Conservation (phyloP, 1,140 invertebrate genomes). For the Pteromalus puparum region DNA sequence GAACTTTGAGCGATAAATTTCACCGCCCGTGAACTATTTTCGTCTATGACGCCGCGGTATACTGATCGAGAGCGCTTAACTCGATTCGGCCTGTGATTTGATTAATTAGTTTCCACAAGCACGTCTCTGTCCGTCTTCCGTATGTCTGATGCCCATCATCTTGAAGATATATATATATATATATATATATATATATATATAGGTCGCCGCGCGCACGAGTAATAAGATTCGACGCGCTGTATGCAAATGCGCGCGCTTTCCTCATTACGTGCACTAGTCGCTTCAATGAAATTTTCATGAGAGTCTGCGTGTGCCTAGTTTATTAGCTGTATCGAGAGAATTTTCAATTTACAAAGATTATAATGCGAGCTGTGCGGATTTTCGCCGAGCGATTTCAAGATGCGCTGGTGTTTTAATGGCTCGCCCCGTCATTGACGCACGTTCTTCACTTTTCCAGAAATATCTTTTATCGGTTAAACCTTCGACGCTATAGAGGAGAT, state of each 20-base stretch:
- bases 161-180: background rate
- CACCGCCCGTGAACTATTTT: conserved; percentile 57
- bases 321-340: background rate
- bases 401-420: background rate
- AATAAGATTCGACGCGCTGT: background rate
- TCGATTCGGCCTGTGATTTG: conserved; percentile 54
- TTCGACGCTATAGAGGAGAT: background rate
- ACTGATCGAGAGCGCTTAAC: conserved; percentile 42
- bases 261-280: background rate
- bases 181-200: conserved; percentile 53
- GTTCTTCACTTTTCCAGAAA: background rate
- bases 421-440: background rate
- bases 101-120: conserved; percentile 56
- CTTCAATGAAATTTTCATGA: conserved; percentile 38
- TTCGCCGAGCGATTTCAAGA: background rate
- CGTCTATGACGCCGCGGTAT: conserved; percentile 50
- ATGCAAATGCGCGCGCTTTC: conserved; percentile 37
- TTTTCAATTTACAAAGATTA: background rate
- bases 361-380: background rate
- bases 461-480: background rate
- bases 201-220: conserved; percentile 54
- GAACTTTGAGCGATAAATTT: conserved; percentile 39
- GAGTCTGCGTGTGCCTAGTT: background rate
- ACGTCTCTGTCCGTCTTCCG: background rate
- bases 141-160: background rate